These are phyloP conservation scores for Prunella himalayana DNA, from an alignment of 2,113 vertebrate species.

Conservation along the genomic window DNA sequence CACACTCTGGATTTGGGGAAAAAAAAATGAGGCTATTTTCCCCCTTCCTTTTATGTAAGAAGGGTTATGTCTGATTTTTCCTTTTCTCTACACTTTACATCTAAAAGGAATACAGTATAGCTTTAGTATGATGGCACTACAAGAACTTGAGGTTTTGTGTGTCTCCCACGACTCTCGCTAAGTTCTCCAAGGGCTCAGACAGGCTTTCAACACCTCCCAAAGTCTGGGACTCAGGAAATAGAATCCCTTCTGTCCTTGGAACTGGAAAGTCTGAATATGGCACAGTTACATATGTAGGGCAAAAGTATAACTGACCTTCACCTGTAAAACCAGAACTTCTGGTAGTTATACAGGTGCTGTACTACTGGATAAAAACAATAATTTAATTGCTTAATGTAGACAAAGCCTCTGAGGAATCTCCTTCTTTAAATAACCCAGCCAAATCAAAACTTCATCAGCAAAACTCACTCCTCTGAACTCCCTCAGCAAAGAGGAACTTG, in stretches of 20 bases:
- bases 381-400: conserved; percentile 50
- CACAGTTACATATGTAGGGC: conserved; percentile 28
- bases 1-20: not conserved
- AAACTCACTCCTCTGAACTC: not conserved
- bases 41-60: not conserved
- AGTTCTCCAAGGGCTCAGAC: not conserved
- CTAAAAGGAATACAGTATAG: not conserved
- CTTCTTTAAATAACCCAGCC: conserved; percentile 29
- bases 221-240: not conserved
- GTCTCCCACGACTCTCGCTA: fast-evolving
- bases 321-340: conserved; percentile 40
- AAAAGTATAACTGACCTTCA: conserved; percentile 39
- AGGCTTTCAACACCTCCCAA: not conserved
- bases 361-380: conserved; percentile 22
- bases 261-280: not conserved
- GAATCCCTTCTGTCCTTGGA: not conserved
- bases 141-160: not conserved
- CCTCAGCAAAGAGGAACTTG: not conserved
- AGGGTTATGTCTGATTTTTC: not conserved
- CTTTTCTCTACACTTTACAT: not conserved
- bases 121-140: not conserved
- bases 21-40: not conserved
- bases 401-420: conserved; percentile 15
- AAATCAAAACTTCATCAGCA: not conserved
- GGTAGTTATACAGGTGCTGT: not conserved